Conservation (phyloP, 2,888 invertebrate species). For the Ormia ochracea region DNA sequence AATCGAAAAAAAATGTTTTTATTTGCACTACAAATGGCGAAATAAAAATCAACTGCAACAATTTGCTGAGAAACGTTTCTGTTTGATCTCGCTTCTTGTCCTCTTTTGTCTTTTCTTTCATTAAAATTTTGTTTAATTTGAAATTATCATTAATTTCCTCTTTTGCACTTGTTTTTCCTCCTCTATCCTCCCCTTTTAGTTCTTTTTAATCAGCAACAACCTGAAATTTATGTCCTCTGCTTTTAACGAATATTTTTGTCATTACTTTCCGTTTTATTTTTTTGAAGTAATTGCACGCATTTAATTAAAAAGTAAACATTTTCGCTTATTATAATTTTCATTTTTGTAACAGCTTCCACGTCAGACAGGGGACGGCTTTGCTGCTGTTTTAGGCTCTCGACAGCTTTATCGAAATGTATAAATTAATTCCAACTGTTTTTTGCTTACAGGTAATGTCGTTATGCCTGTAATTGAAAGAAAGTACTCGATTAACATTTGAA, state of each 20-base stretch:
- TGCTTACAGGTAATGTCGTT: slow-evolving; percentile 31
- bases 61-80: slow-evolving; percentile 12
- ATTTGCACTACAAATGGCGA: neutral
- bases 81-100: neutral
- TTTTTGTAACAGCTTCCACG: neutral
- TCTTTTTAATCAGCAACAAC: neutral
- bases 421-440: neutral
- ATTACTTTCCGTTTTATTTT: slow-evolving; percentile 29
- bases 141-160: slow-evolving; percentile 55
- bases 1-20: slow-evolving; percentile 12
- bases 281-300: slow-evolving; percentile 51
- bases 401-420: neutral
- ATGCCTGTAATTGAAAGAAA: slow-evolving; percentile 49
- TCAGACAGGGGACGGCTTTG: neutral
- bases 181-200: neutral
- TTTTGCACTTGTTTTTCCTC: neutral
- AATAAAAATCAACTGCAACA: neutral
- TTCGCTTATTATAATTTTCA: neutral
- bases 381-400: neutral
- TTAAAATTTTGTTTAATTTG: slow-evolving; percentile 56
- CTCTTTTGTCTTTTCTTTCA: slow-evolving; percentile 24
- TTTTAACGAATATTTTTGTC: slow-evolving; percentile 29
- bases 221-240: slow-evolving; percentile 28
- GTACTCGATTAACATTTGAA: slow-evolving; percentile 27
- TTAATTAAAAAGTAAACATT: slow-evolving; percentile 30